Percentiles rank a stretch among this genome's conserved stretches.
Evolutionary conservation across 2,797 vertebrate species (phyloP).

Genomic region (Takifugu rubripes): DNA sequence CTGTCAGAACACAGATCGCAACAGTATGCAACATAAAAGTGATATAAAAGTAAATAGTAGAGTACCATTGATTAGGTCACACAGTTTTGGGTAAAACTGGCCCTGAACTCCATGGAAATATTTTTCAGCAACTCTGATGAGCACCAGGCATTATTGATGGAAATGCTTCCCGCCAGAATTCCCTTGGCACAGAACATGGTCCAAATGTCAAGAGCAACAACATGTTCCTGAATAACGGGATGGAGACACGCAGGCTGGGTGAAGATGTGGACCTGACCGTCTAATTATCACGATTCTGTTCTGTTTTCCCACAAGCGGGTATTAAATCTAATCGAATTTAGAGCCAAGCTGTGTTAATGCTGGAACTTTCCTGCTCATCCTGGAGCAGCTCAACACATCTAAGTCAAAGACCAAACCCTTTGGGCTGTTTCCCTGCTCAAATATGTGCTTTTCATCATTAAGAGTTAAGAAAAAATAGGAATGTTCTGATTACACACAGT

Average conservation of each 20-base stretch:
- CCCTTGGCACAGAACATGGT: not conserved
- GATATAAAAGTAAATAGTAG: conserved; percentile 12
- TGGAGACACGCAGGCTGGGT: not conserved
- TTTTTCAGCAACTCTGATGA: not conserved
- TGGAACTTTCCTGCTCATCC: not conserved
- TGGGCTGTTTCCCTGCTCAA: too few species aligned
- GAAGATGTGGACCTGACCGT: conserved; percentile 9
- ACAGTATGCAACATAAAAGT: not conserved
- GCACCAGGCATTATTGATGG: not conserved
- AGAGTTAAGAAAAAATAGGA: too few species aligned
- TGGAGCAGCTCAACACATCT: not conserved
- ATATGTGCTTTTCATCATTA: too few species aligned
- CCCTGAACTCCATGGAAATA: not conserved
- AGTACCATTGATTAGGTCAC: too few species aligned
- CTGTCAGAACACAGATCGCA: too few species aligned
- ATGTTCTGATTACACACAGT: too few species aligned
- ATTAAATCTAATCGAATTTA: not conserved
- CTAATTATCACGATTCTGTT: not conserved
- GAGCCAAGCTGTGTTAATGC: not conserved
- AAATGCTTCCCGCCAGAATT: not conserved
- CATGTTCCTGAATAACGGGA: not conserved
- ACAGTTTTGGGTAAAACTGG: conserved; percentile 10
- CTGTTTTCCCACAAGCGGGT: not conserved
- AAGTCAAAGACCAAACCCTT: not conserved
- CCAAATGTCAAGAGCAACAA: not conserved